Conservation (phyloP, 2,888 invertebrate genomes). For the Drosophila ustulata region DNA sequence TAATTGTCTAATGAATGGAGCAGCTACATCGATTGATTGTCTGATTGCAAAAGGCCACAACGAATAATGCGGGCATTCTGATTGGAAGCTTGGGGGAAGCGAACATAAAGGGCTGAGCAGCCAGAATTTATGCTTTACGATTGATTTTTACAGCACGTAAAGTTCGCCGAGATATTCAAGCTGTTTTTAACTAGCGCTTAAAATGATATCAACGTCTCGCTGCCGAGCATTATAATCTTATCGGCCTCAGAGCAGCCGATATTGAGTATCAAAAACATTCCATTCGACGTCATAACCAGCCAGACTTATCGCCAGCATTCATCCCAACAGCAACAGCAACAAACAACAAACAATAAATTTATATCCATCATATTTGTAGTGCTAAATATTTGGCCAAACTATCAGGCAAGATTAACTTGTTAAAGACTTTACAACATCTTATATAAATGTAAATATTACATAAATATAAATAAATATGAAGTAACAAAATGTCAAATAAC, state of each 20-base stretch:
- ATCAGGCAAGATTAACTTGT: neutral
- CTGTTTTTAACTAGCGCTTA: neutral
- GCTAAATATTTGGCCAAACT: neutral
- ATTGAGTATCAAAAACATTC: slow-evolving; percentile 16
- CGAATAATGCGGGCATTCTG: slow-evolving; percentile 45
- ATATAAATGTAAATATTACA: no score
- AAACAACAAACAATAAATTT: neutral
- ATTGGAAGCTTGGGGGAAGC: neutral
- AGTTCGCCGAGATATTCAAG: slow-evolving; percentile 1
- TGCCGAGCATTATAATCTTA: slow-evolving; percentile 15
- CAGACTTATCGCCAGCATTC: slow-evolving; percentile 6
- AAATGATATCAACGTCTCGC: slow-evolving; percentile 9
- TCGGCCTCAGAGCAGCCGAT: slow-evolving; percentile 1
- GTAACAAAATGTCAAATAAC: no score
- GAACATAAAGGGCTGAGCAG: neutral
- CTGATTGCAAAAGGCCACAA: slow-evolving; percentile 50
- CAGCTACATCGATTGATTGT: slow-evolving; percentile 50
- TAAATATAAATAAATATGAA: no score
- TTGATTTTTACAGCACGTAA: slow-evolving; percentile 13
- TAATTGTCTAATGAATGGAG: slow-evolving; percentile 68
- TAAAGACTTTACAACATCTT: neutral
- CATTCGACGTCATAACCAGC: slow-evolving; percentile 6
- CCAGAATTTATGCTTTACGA: slow-evolving; percentile 1
- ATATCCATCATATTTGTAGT: slow-evolving; percentile 2
- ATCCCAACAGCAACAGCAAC: slow-evolving; percentile 7